Evolutionary conservation across 2,113 vertebrate genomes (phyloP), one percentile per base, ranked within the genome.

Genomic region (Phoenicopterus ruber): DNA sequence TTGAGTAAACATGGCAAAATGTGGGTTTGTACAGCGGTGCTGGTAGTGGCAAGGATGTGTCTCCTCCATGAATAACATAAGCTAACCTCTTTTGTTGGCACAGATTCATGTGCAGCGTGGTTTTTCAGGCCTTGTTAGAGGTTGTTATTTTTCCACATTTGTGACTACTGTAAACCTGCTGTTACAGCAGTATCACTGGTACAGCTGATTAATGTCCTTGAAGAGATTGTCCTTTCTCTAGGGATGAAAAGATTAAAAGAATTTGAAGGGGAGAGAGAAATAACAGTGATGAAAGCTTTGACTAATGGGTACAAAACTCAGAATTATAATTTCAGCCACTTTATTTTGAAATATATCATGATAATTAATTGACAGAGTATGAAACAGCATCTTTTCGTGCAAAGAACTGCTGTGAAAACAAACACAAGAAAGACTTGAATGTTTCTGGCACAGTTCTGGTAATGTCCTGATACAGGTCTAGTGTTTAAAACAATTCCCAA

Each of bases 121-220:
- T 9, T 85, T 90, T 74, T 52, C 32, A 63, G 55, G n/a, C 20
- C 34, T 79, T 66, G 7, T 82, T 85, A 50, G n/a, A 50, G 15
- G 1, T 29, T 36, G 8, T 32, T 65, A 25, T 29, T 90, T 88
- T 88, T 50, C 18, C 47, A 34, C 11, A 21, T 62, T 46, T 1
- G 2, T 63, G 31, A 16, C 31, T 49, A 28, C 11, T 58, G 15
- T 46, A 49, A 74, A 54, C 0, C 0, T 62, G 47, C 40, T 79
- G 9, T 57, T 90, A 61, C 20, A 66, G 22, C 15, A 16, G 22
- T 66, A n/a, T 15, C 22, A 10, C 14, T 62, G n/a, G 18, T 63
- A n/a, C 7, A 40, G 19, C 0, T 29, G 21, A 34, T 25, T 46
- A 50, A 80, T 21, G 25, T n/a, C 9, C 8, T 54, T 50, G 20